Evolutionary conservation across 2,888 invertebrate species (phyloP), one percentile per base, ranked within the genome.

Genomic region (Malachius bipustulatus): DNA sequence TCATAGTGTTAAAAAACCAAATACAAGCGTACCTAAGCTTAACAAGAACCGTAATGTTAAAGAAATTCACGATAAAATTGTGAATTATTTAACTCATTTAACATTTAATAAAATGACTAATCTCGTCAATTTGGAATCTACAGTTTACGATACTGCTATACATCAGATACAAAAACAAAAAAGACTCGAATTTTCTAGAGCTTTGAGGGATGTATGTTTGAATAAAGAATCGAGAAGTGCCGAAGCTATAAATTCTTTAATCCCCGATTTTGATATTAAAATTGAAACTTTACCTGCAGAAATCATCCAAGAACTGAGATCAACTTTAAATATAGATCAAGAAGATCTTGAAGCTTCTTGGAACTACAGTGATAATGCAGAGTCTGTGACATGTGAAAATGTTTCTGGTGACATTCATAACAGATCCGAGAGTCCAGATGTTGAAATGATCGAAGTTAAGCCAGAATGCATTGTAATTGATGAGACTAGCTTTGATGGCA

Each of bases 221-320:
- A 39, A 47, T 43, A 36, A 39, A 16, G 32, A 50, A 26, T 39
- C 44, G 11, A 49, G 53, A 35, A 49, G 45, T 34, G 51, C 44
- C 28, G 49, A 57, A 35, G 44, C 51, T 33, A 54, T 58, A 29
- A 56, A 58, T 46, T 49, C 57, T 1, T 58, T 62, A 26, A 58
- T 60, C 34, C 60, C 62, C 6, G 61, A 62, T 45, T 54, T 61
- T 37, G 59, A 55, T 12, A 55, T 62, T 29, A 54, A 57, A 48
- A 48, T 62, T 36, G 57, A 60, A 42, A 54, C 57, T 35, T 41
- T 62, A 30, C 61, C 62, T 4, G 40, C 44, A 26, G 54, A 58
- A 43, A 40, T 60, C 11, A 59, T 61, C 31, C 50, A 53, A 41
- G 48, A 55, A 37, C 45, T 61, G 10, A 54, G 54, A 15, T 46